Base-by-base conservation (phyloP, 1,140 invertebrate genomes). In the Micrasema longulum region DNA sequence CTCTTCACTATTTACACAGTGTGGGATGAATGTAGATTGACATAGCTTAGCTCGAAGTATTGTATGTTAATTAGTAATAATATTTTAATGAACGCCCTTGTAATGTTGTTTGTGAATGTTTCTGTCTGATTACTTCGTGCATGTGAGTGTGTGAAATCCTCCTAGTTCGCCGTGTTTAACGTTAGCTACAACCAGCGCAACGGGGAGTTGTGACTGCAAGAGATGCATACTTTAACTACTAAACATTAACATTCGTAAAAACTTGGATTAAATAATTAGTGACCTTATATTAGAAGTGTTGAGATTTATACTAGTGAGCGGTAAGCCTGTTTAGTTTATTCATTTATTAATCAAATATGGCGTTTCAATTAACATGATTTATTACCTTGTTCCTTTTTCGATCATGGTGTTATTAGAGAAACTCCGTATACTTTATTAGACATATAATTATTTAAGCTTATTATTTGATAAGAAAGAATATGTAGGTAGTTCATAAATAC, bases 101-200 rank as follows among this genome's bases (percentile, higher is more conserved):
- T 26, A 52, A 52, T 23, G 50, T 52, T 52, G 50, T 23, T 14
- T 52, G 50, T 20, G 12, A 5, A 52, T 12, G 12, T 52, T 52
- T 52, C 50, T 20, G 12, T n/a, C 12, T 52, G 50, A 23, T 52
- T 52, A 11, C 50, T 10, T 10, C 16, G 12, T 52, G 50, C 14
- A 52, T 4, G 50, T 23, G 23, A 9, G 18, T 2, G 12, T 22
- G 20, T 20, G 20, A 26, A 10, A 52, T 20, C 50, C 23, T 20
- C 23, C 16, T 52, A 20, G 23, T 18, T 62, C 0, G 78, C 79
- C 4, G 76, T 82, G 5, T 82, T 83, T 0, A 81, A 50, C 38
- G 1, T n/a, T 14, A 1, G 43, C 9, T 16, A 14, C n/a, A 45
- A 45, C n/a, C 18, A 14, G 1, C 43, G 10, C 1, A 1, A 1